These are phyloP conservation scores for Prietella phreatophila DNA, from an alignment of 2,113 vertebrate species.

Conservation along the genomic window DNA sequence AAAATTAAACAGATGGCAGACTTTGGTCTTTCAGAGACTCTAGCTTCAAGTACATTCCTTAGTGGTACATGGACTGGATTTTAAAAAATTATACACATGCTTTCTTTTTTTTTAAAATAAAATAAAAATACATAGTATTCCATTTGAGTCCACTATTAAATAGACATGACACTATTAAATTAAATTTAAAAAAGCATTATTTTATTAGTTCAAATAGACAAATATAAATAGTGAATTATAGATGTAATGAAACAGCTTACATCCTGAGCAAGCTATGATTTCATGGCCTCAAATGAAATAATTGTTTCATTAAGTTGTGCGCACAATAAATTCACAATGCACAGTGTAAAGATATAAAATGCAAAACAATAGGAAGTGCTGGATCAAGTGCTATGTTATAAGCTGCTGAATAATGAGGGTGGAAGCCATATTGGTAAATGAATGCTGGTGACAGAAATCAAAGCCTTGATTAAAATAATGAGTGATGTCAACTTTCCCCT, in stretches of 20 bases:
- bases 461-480: neutral
- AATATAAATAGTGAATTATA: too few species aligned
- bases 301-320: too few species aligned
- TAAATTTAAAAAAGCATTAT: neutral
- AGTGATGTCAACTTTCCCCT: neutral
- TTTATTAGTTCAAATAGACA: neutral
- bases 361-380: neutral
- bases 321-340: neutral
- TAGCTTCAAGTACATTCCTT: neutral
- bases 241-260: too few species aligned
- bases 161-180: neutral
- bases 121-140: neutral
- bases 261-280: too few species aligned
- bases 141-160: neutral
- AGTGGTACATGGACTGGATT: neutral
- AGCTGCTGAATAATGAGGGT: neutral
- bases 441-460: neutral
- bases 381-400: neutral
- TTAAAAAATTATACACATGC: neutral
- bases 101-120: neutral
- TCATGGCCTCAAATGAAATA: too few species aligned
- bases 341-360: neutral
- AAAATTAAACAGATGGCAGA: neutral
- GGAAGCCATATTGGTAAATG: neutral
- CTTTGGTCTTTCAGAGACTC: neutral